Conservation (phyloP, 1,140 invertebrate species). For the Meloidogyne floridensis region DNA sequence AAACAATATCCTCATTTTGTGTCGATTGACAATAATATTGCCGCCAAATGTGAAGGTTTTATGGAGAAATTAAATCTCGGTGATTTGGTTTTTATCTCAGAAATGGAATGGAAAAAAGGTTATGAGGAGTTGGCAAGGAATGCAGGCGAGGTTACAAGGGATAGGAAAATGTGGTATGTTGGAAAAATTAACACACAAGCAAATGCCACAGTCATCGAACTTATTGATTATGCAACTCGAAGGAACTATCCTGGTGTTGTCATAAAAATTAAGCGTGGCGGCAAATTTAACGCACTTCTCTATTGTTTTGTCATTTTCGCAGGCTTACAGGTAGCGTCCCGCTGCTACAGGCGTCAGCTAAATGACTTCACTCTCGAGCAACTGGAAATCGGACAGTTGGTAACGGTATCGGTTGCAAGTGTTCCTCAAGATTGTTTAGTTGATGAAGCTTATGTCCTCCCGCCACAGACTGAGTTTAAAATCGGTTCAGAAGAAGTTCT, state of each 20-base stretch:
- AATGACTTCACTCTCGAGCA: neutral
- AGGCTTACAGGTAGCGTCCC: neutral
- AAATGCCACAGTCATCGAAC: neutral
- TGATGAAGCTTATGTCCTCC: neutral
- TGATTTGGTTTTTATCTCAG: neutral
- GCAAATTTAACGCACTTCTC: neutral
- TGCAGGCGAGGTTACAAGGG: neutral
- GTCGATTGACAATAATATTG: neutral
- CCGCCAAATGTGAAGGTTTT: neutral
- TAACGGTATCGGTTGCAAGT: neutral
- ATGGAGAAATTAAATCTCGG: neutral
- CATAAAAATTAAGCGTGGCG: neutral
- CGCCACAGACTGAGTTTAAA: neutral
- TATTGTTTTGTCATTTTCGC: neutral
- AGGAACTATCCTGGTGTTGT: neutral
- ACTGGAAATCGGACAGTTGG: neutral
- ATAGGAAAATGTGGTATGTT: neutral
- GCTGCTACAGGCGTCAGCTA: neutral
- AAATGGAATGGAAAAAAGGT: constrained; percentile 10
- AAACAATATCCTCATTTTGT: constrained; percentile 11
- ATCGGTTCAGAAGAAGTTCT: neutral
- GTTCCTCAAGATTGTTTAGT: neutral
- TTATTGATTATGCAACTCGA: constrained; percentile 1
- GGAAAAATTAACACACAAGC: neutral
- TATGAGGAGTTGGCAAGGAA: neutral